Base-by-base conservation (phyloP, 2,113 vertebrate genomes). In the Cynopterus brachyotis region DNA sequence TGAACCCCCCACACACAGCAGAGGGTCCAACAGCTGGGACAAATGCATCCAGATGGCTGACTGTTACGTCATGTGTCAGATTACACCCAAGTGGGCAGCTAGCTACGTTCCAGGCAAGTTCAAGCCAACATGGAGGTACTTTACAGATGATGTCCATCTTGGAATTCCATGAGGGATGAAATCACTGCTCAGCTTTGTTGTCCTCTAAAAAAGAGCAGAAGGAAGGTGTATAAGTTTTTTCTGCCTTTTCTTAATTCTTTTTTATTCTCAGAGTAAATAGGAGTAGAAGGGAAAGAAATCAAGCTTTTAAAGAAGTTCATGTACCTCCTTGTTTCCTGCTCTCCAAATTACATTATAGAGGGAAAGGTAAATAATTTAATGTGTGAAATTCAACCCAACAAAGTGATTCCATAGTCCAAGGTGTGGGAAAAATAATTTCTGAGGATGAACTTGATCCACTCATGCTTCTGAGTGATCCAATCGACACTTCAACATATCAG, bases 11-110 rank as follows among this genome's bases (percentile, higher is more conserved):
- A 80, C 94, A 69, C 86, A 45, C 72, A 95, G 92, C 97, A 97
- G 95, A 96, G 79, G 90, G 90, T 55, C 84, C 87, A 95, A 72
- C 97, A 96, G 97, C 97, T 97, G 96, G 96, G 86, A 28, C 15
- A 62, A 50, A 92, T 93, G 80, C 69, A 59, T 86, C 62, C 93
- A 95, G 87, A 96, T 2, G 42, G 94, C 96, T 86, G 57, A 30
- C 73, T 26, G 16, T 97, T 50, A 96, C 19, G 12, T 96, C 96
- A 92, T 35, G 87, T 94, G 92, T 95, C 94, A 96, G 79, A 82
- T 96, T 89, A 95, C 64, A 96, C 78, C 30, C 97, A 72, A 84
- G 92, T 47, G 83, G 93, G 60, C 66, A n/a, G 78, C 42, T 42
- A n/a, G 78, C 42, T 42, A 42, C 37, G 40, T 86, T 82, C 60